Conservation (phyloP, 2,888 invertebrate species). For the Drosophila barbarae region DNA sequence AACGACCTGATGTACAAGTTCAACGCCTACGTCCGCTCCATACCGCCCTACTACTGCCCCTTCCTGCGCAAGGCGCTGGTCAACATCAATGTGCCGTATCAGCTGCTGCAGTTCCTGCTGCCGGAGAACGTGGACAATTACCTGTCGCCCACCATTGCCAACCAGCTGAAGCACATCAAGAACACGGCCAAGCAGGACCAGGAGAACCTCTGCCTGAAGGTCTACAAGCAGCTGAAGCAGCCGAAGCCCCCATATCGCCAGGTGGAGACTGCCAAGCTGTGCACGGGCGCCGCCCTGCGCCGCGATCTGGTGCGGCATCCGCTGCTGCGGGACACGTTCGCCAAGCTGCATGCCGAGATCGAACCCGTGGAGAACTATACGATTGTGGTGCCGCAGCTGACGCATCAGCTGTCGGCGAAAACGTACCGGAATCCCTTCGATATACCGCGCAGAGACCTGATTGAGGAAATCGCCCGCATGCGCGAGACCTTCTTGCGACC, state of each 20-base stretch:
- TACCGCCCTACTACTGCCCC: slow-evolving; percentile 96
- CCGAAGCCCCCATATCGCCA: slow-evolving; percentile 81
- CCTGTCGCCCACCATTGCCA: slow-evolving; percentile 94
- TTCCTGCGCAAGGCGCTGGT: slow-evolving; percentile 93
- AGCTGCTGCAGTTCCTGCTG: slow-evolving; percentile 89
- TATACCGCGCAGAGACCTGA: slow-evolving; percentile 91
- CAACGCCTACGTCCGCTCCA: slow-evolving; percentile 95
- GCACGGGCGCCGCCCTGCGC: slow-evolving; percentile 85
- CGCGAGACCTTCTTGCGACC: slow-evolving; percentile 94
- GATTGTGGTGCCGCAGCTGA: slow-evolving; percentile 84
- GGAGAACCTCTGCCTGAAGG: slow-evolving; percentile 88
- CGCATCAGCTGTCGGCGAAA: slow-evolving; percentile 82
- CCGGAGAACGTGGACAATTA: slow-evolving; percentile 96
- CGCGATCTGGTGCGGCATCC: slow-evolving; percentile 92
- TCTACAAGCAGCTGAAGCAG: slow-evolving; percentile 79
- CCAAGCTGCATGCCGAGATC: slow-evolving; percentile 89
- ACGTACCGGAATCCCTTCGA: slow-evolving; percentile 97
- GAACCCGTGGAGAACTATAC: slow-evolving; percentile 92
- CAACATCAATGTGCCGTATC: slow-evolving; percentile 93
- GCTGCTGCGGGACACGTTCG: slow-evolving; percentile 89
- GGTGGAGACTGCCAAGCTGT: slow-evolving; percentile 88
- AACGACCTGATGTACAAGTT: slow-evolving; percentile 96
- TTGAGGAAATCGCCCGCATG: slow-evolving; percentile 97
- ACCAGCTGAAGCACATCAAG: slow-evolving; percentile 96
- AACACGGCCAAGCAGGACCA: slow-evolving; percentile 95